Conservation (phyloP, 64 coral and sea anemone species). For the Pocillopora verrucosa region DNA sequence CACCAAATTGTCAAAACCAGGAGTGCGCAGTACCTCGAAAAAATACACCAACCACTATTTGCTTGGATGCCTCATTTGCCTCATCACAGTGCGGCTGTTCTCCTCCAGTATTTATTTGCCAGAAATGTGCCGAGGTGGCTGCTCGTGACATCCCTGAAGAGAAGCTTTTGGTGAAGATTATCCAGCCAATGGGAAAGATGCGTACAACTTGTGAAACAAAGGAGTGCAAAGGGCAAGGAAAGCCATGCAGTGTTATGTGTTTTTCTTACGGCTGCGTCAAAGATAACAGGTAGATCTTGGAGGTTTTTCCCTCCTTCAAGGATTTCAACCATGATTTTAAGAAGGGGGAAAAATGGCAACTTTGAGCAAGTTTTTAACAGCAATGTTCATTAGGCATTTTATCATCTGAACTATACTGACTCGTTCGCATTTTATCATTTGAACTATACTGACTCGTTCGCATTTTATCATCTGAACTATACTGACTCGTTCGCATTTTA, state of each 20-base stretch:
- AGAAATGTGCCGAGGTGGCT: slow-evolving; percentile 53
- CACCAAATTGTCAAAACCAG: slow-evolving; percentile 74
- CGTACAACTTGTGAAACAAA: slow-evolving; percentile 69
- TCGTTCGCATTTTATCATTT: no score
- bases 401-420: no score
- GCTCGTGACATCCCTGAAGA: slow-evolving; percentile 33
- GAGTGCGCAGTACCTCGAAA: slow-evolving; percentile 66
- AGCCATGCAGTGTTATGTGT: slow-evolving; percentile 76
- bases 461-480: no score
- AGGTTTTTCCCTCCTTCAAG: not conserved
- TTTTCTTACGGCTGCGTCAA: slow-evolving; percentile 87
- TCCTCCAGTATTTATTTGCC: slow-evolving; percentile 92
- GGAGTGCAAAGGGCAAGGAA: slow-evolving; percentile 79
- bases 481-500: no score
- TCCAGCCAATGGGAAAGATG: slow-evolving; percentile 77
- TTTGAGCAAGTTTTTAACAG: no score
- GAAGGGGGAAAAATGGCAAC: not conserved
- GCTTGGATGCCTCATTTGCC: slow-evolving; percentile 90
- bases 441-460: no score
- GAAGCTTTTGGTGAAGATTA: slow-evolving; percentile 33
- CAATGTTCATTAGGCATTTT: no score
- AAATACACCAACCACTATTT: slow-evolving; percentile 78
- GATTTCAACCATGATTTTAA: no score
- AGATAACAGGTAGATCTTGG: slow-evolving; percentile 67
- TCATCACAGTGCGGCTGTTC: slow-evolving; percentile 58